phyloP scores from a whole-genome alignment of 2,888 invertebrate genomes.

The Acleris literana region DNA sequence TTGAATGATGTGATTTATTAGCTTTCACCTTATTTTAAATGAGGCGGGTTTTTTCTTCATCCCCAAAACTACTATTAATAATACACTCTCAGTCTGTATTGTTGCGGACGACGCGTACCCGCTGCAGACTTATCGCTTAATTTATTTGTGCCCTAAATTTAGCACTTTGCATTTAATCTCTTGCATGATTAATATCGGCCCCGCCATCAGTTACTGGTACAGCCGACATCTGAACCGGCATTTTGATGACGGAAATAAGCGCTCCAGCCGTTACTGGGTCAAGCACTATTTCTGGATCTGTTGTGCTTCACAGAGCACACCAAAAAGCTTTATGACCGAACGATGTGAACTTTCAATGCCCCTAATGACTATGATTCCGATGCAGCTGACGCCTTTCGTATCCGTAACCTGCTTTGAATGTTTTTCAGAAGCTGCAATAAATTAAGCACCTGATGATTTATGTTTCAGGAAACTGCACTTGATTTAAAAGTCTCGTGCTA shows the following conservation, averaged over 20 bases:
- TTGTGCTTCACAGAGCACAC: constrained; percentile 71
- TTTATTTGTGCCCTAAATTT: constrained; percentile 32
- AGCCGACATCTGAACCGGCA: constrained; percentile 53
- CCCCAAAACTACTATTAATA: constrained; percentile 21
- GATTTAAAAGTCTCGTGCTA: background rate
- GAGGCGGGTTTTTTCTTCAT: constrained; percentile 15
- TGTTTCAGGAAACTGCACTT: background rate
- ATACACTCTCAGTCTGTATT: constrained; percentile 19
- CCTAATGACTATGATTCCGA: constrained; percentile 56
- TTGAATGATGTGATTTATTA: background rate
- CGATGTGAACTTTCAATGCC: constrained; percentile 54
- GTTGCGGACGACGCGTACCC: constrained; percentile 14
- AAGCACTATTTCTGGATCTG: constrained; percentile 78
- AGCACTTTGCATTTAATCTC: constrained; percentile 50
- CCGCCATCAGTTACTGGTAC: constrained; percentile 52
- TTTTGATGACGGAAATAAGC: constrained; percentile 81
- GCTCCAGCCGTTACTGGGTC: constrained; percentile 81
- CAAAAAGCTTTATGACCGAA: constrained; percentile 64
- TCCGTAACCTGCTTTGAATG: constrained; percentile 29
- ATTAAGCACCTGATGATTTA: constrained; percentile 10
- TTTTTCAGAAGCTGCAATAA: constrained; percentile 14
- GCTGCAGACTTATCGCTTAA: constrained; percentile 23
- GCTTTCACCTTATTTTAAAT: constrained; percentile 1
- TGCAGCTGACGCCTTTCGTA: constrained; percentile 47
- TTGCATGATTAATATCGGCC: constrained; percentile 57